Evolutionary conservation across 2,888 invertebrate genomes (phyloP).

Genomic region (Heliconius sara): DNA sequence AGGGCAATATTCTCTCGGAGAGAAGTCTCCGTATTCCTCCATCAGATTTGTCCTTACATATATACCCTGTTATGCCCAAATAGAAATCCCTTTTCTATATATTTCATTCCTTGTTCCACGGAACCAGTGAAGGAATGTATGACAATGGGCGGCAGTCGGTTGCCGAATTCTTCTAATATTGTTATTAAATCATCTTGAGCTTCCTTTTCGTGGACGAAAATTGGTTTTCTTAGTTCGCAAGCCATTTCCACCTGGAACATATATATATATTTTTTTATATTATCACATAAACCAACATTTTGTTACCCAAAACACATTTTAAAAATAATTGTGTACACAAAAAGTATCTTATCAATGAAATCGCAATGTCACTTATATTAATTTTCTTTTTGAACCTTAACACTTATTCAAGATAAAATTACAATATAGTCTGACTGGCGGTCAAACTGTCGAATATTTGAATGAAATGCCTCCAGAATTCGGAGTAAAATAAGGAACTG

Average conservation of each 20-base stretch:
- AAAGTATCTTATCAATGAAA: no score
- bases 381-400: no score
- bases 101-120: slow-evolving; percentile 90
- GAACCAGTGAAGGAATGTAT: slow-evolving; percentile 97
- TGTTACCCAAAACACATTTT: no score
- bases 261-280: neutral
- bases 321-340: no score
- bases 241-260: slow-evolving; percentile 90
- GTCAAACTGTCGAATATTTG: no score
- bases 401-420: no score
- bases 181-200: slow-evolving; percentile 93
- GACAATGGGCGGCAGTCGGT: slow-evolving; percentile 90
- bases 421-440: no score
- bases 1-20: slow-evolving; percentile 90
- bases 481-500: no score
- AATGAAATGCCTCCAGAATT: no score
- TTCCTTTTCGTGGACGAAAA: slow-evolving; percentile 96
- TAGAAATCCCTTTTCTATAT: slow-evolving; percentile 94
- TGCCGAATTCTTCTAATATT: slow-evolving; percentile 82
- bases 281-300: no score
- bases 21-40: slow-evolving; percentile 93
- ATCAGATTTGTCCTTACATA: slow-evolving; percentile 96
- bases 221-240: slow-evolving; percentile 92
- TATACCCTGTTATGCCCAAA: slow-evolving; percentile 89
- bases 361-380: no score